Evolutionary conservation across 2,113 vertebrate species (phyloP).

Genomic region (Sarotherodon lohbergeri): DNA sequence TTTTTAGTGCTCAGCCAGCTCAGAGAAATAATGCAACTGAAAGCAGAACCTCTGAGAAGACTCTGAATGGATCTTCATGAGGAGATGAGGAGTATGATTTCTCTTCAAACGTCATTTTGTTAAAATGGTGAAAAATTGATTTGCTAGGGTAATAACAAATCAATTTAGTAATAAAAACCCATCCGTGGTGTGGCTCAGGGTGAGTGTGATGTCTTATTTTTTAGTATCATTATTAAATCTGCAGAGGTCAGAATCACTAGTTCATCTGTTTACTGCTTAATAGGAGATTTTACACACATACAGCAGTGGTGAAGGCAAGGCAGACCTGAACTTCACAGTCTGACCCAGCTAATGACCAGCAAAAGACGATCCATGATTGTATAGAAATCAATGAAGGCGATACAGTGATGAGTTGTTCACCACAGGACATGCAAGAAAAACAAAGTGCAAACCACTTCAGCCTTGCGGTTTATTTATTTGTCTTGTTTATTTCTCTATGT

Average conservation of each 20-base stretch:
- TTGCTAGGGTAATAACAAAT: neutral
- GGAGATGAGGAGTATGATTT: neutral
- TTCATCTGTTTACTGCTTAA: neutral
- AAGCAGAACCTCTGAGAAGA: neutral
- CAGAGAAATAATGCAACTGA: neutral
- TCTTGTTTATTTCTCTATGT: neutral
- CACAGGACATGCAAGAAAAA: neutral
- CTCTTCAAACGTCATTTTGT: neutral
- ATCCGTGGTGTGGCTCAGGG: fast-evolving
- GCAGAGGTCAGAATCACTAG: neutral
- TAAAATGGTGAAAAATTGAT: neutral
- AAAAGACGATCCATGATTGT: fast-evolving
- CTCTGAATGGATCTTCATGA: neutral
- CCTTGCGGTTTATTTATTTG: neutral
- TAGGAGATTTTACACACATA: neutral
- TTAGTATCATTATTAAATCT: neutral
- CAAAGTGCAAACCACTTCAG: neutral
- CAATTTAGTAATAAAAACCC: neutral
- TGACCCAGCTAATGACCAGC: neutral
- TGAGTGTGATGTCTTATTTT: neutral
- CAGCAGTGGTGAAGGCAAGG: neutral
- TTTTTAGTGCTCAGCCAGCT: too few species aligned
- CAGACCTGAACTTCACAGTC: too few species aligned
- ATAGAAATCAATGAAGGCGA: fast-evolving
- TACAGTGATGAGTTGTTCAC: neutral